Conservation (phyloP, 2,113 vertebrate genomes). For the Onychorhynchus coronatus region DNA sequence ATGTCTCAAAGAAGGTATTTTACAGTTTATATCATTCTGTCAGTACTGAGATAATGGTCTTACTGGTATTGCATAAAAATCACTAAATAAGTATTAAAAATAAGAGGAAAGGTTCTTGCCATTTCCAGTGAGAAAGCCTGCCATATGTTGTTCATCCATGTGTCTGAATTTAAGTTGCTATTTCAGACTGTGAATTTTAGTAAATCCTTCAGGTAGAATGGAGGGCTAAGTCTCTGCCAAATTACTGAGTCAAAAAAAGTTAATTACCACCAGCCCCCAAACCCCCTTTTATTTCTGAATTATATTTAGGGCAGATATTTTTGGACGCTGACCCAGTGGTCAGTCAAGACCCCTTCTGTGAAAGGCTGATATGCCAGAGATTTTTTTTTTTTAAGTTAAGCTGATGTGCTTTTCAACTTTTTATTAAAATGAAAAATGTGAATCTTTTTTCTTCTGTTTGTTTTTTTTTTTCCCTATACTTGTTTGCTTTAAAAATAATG, state of each 20-base stretch:
- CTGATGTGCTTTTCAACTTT: background rate
- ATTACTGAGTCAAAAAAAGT: background rate
- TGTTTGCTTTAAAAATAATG: constrained; percentile 36
- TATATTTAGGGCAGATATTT: background rate
- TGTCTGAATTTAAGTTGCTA: background rate
- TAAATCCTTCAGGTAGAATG: background rate
- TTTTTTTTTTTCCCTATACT: background rate
- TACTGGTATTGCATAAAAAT: constrained; percentile 12
- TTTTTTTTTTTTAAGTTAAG: background rate
- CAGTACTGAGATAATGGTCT: constrained; percentile 18
- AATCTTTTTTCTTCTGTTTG: background rate
- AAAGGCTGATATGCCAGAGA: background rate
- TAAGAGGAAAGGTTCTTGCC: background rate
- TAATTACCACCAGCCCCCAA: background rate
- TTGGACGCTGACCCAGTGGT: background rate
- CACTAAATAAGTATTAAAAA: constrained; percentile 6
- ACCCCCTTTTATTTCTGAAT: background rate
- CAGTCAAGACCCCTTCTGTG: background rate
- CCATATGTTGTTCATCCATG: background rate
- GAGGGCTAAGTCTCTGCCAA: background rate
- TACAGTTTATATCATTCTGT: background rate
- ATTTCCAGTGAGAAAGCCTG: background rate
- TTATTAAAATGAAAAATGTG: background rate
- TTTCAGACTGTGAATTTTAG: background rate
- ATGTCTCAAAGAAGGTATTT: constrained; percentile 28